phyloP scores from a whole-genome alignment of 2,888 invertebrate genomes.

The Scotopteryx bipunctaria region DNA sequence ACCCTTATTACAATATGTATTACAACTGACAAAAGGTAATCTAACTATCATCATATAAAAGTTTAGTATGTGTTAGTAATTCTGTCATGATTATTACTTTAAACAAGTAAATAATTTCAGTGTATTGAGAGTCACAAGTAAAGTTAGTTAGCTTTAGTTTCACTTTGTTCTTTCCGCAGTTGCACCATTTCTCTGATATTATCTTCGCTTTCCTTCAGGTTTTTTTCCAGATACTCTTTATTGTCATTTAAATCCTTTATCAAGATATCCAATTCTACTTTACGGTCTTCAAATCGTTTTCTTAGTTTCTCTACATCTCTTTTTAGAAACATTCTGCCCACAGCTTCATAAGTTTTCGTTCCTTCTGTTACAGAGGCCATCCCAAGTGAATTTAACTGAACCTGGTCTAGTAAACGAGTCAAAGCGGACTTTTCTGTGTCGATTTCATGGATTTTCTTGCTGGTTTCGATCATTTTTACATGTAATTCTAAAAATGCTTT shows the following conservation, averaged over 20 bases:
- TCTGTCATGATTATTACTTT: no score
- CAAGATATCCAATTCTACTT: conserved; percentile 83
- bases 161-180: conserved; percentile 34
- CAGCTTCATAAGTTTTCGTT: conserved; percentile 90
- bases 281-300: conserved; percentile 84
- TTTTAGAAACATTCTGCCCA: conserved; percentile 92
- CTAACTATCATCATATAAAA: no score
- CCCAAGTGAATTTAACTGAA: conserved; percentile 88
- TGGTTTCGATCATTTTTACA: conserved; percentile 90
- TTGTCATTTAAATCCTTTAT: conserved; percentile 89
- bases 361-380: conserved; percentile 83
- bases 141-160: conserved; percentile 17
- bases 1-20: no score
- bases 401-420: conserved; percentile 86
- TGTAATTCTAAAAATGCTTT: conserved; percentile 93
- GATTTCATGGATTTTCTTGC: conserved; percentile 90
- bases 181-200: conserved; percentile 39
- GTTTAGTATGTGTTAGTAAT: no score
- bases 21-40: no score
- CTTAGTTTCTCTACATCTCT: conserved; percentile 86
- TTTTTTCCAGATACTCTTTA: conserved; percentile 91
- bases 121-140: background rate
- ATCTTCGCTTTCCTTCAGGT: conserved; percentile 85
- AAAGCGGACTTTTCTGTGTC: conserved; percentile 90
- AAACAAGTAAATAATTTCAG: no score